phyloP scores from a whole-genome alignment of 2,113 vertebrate species.

The Thomomys bottae region DNA sequence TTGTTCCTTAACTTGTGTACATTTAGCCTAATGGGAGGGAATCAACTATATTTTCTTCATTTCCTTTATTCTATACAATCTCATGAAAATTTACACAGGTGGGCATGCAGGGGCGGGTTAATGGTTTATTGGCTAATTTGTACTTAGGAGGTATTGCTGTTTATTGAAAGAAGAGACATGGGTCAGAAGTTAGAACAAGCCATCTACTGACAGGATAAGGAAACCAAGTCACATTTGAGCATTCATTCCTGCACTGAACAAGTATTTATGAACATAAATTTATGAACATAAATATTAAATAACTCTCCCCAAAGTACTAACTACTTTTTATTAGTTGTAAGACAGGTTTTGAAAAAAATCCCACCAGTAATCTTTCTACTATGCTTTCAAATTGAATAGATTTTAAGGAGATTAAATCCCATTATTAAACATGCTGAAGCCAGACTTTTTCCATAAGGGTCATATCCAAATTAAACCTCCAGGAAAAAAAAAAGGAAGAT shows the following conservation, averaged over 20 bases:
- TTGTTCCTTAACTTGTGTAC: not conserved
- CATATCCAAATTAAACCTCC: constrained; percentile 28
- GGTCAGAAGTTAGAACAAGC: not conserved
- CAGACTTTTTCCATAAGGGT: constrained; percentile 44
- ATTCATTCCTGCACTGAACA: constrained; percentile 19
- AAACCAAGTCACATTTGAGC: not conserved
- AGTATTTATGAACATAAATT: constrained; percentile 7
- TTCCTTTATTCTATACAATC: not conserved
- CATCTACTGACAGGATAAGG: not conserved
- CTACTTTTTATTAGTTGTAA: constrained; percentile 46
- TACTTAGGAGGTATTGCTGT: not conserved
- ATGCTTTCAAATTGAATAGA: constrained; percentile 8
- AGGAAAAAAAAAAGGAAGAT: not conserved
- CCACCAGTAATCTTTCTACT: not conserved
- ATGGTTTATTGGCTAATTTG: not conserved
- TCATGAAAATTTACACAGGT: not conserved
- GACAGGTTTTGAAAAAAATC: constrained; percentile 25
- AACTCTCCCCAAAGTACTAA: constrained; percentile 3
- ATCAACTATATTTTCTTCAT: not conserved
- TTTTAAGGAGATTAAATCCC: constrained; percentile 31
- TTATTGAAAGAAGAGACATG: not conserved
- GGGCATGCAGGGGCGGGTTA: not conserved
- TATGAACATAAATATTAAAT: constrained; percentile 34
- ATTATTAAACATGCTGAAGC: constrained; percentile 36
- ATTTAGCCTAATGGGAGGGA: not conserved